Conservation (phyloP, 2,888 invertebrate species). For the Synergus laeviventris region DNA sequence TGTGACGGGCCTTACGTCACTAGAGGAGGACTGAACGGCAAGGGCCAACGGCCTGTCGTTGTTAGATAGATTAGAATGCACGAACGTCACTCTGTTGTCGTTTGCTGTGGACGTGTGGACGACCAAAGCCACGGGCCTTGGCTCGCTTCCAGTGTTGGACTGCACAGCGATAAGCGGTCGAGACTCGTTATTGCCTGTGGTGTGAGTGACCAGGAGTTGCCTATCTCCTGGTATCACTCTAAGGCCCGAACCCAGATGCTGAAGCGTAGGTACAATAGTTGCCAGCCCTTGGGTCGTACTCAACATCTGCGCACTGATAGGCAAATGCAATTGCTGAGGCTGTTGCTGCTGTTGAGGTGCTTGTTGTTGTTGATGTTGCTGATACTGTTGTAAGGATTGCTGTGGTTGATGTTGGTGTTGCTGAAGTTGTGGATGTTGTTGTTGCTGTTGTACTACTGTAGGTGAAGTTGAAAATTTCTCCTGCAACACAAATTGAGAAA, state of each 20-base stretch:
- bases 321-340: constrained; percentile 71
- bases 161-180: constrained; percentile 72
- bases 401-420: constrained; percentile 50
- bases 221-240: constrained; percentile 73
- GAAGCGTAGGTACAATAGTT: constrained; percentile 73
- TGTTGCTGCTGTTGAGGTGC: constrained; percentile 60
- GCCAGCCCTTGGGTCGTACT: constrained; percentile 72
- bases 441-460: constrained; percentile 59
- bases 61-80: constrained; percentile 73
- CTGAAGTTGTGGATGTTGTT: constrained; percentile 52
- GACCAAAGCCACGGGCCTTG: constrained; percentile 73
- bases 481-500: constrained; percentile 51
- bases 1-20: constrained; percentile 71
- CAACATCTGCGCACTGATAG: constrained; percentile 72
- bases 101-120: constrained; percentile 73
- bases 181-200: constrained; percentile 68
- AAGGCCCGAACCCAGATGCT: constrained; percentile 71
- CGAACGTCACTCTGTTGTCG: constrained; percentile 73
- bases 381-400: constrained; percentile 45
- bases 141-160: constrained; percentile 70
- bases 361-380: constrained; percentile 55
- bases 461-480: constrained; percentile 67
- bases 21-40: constrained; percentile 73
- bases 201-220: constrained; percentile 71
- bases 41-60: constrained; percentile 73